A percentile compares a stretch with the other conserved stretches of the same genome.
phyloP scores from a whole-genome alignment of 2,797 vertebrate genomes.

The Eulemur mongoz region DNA sequence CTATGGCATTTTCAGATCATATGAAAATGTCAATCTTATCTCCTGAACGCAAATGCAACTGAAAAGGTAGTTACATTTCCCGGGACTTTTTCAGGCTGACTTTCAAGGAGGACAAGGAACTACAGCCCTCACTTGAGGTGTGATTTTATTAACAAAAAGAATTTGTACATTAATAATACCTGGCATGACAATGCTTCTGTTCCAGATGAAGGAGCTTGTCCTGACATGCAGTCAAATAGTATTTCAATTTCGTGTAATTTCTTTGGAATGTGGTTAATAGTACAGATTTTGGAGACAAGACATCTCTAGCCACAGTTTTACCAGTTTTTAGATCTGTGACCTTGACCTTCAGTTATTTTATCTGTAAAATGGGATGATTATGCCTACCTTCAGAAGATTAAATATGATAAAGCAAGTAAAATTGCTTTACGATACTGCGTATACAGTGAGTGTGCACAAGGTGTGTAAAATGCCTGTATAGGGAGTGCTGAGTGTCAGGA shows the following conservation, averaged over 20 bases:
- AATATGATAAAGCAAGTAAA: background rate
- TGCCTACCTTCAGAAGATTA: background rate
- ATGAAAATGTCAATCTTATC: background rate
- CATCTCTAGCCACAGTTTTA: background rate
- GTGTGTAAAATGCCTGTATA: background rate
- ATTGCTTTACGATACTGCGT: background rate
- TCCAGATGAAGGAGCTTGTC: background rate
- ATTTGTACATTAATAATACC: background rate
- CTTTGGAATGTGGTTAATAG: background rate
- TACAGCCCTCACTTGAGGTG: background rate
- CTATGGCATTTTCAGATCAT: background rate
- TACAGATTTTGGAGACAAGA: background rate
- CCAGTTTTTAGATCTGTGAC: conserved; percentile 12
- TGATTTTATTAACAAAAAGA: conserved; percentile 47
- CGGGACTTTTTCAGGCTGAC: conserved; percentile 10
- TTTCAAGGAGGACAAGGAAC: conserved; percentile 38
- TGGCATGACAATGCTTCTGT: background rate
- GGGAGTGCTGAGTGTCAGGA: background rate
- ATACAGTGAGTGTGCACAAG: background rate
- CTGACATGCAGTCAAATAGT: background rate
- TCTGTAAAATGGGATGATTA: background rate
- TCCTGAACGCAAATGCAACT: conserved; percentile 37
- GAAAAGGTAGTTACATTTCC: conserved; percentile 10
- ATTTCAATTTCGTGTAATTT: background rate
- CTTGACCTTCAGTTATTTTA: background rate